Base-by-base conservation (phyloP, 2,888 invertebrate genomes). In the Melanostoma mellinum region DNA sequence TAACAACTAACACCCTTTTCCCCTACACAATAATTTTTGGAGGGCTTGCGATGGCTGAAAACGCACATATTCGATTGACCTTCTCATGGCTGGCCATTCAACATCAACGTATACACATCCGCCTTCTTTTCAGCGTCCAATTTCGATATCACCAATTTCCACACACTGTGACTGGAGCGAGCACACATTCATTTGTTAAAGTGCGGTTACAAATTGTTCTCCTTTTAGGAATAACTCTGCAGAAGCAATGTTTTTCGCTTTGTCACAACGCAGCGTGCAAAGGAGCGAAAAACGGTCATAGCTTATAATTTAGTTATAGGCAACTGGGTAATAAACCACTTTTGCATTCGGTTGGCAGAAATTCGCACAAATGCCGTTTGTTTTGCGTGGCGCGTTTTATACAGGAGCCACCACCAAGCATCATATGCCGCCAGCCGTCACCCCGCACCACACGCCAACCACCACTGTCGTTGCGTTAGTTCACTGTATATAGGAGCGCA, bases 291-390 rank as follows among this genome's bases (percentile, higher is more conserved):
- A 69, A 74, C 35, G 48, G 42, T 65, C 73, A 69, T 69, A 58
- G 69, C 75, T 84, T 84, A 84, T 84, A 84, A 84, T 84, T 84
- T 84, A 84, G 84, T 84, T 84, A 84, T 84, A 84, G 84, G 84
- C 78, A 84, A 78, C 84, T 63, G 65, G 74, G 84, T 78, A 84
- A 84, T 84, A 84, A 84, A 84, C 84, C 69, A 78, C 84, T 84
- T 84, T 78, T 71, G 78, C 65, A 84, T 84, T 78, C 36, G 60
- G 78, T 63, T 71, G 60, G 78, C 60, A 74, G 58, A 71, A 84
- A 74, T 71, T 78, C 74, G 60, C 78, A 61, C 84, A 84, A 84
- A 74, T 84, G 84, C 84, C 84, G 78, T 78, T 82, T 50, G 56
- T 77, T 73, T 63, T 77, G 46, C 60, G 53, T 75, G 68, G 72